These are phyloP conservation scores for Rhynchomys soricoides DNA, from an alignment of 2,113 vertebrate species.

Conservation along the genomic window DNA sequence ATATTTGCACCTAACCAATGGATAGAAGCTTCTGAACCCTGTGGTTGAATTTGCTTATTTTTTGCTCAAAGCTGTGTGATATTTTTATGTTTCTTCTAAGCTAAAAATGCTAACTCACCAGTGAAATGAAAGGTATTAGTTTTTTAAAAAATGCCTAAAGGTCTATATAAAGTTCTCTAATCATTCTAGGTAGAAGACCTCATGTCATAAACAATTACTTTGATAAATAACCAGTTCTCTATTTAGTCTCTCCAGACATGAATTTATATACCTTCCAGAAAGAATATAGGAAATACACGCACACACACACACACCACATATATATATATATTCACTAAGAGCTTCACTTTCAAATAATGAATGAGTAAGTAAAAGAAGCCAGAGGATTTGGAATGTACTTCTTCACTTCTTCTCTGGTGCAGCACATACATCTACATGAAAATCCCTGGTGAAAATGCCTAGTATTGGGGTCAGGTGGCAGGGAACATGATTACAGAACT, in stretches of 20 bases:
- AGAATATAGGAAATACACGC: too few relatives aligned
- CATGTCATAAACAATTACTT: background rate
- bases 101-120: background rate
- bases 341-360: background rate
- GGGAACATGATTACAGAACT: background rate
- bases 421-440: too few relatives aligned
- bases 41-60: too few relatives aligned
- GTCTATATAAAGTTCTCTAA: background rate
- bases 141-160: background rate
- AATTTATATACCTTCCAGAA: background rate
- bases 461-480: background rate
- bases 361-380: background rate
- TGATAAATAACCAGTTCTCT: background rate
- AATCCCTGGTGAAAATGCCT: background rate
- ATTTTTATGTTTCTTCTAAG: background rate
- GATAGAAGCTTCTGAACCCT: too few relatives aligned
- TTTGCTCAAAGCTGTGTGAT: background rate
- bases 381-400: too few relatives aligned
- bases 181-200: background rate
- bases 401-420: too few relatives aligned
- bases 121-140: background rate
- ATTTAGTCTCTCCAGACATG: background rate
- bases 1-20: too few relatives aligned
- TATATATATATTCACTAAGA: background rate
- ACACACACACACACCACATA: too few relatives aligned